Percentiles rank a stretch among this genome's conserved stretches.
phyloP scores from a whole-genome alignment of 2,797 vertebrate genomes.

The Pseudochirops cupreus region DNA sequence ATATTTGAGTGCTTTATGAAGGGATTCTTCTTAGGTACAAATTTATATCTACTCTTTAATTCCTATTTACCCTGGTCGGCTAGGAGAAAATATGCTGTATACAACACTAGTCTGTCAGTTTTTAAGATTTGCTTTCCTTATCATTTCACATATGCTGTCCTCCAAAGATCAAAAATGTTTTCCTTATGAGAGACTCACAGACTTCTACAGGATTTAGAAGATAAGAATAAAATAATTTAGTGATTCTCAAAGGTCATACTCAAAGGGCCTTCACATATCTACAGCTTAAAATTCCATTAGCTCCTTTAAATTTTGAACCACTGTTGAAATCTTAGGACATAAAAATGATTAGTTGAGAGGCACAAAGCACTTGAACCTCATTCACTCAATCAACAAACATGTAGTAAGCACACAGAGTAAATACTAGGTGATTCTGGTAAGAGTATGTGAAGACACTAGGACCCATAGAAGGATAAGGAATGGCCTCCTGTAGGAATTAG shows the following conservation, averaged over 20 bases:
- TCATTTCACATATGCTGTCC: neutral
- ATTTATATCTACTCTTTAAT: slow-evolving; percentile 40
- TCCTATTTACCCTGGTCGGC: slow-evolving; percentile 27
- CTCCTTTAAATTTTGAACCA: neutral
- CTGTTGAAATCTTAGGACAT: neutral
- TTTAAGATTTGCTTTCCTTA: neutral
- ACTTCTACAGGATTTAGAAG: neutral
- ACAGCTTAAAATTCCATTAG: neutral
- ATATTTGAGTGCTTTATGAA: slow-evolving; percentile 51
- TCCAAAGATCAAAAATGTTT: neutral
- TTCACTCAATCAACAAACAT: neutral
- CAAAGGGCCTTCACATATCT: neutral
- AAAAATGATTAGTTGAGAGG: neutral
- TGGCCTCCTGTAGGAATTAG: neutral
- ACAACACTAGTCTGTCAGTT: neutral
- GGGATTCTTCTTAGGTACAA: slow-evolving; percentile 2
- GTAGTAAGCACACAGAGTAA: neutral
- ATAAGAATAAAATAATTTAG: neutral
- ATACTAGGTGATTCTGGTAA: neutral
- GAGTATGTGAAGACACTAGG: neutral
- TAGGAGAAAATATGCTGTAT: slow-evolving; percentile 1
- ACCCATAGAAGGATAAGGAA: neutral
- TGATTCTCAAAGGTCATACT: neutral
- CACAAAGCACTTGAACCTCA: neutral
- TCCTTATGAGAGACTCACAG: neutral